Evolutionary conservation across 2,888 invertebrate species (phyloP).

Genomic region (Torymus texanus): DNA sequence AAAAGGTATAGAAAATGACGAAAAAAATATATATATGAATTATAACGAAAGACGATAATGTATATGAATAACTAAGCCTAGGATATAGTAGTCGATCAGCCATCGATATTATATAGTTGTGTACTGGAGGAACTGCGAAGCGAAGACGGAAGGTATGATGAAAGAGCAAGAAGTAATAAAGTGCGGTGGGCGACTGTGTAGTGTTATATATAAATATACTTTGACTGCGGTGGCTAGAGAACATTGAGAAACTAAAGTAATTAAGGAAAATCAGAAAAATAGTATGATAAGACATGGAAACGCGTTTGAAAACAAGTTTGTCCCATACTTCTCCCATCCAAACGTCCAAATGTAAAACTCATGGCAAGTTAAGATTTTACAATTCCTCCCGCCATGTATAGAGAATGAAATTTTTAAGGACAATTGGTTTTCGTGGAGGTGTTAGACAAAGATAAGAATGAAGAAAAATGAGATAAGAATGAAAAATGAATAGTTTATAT

Average conservation of each 20-base stretch:
- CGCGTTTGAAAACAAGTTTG: constrained; percentile 46
- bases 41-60: background rate
- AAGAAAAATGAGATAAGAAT: constrained; percentile 29
- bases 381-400: constrained; percentile 52
- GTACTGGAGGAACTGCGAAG: constrained; percentile 27
- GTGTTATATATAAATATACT: constrained; percentile 42
- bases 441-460: constrained; percentile 40
- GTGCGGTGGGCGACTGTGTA: constrained; percentile 55
- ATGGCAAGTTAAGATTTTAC: constrained; percentile 53
- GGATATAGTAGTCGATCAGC: background rate
- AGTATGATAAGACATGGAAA: constrained; percentile 32
- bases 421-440: constrained; percentile 43
- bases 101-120: constrained; percentile 21
- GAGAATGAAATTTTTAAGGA: constrained; percentile 50
- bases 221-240: constrained; percentile 50
- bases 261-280: constrained; percentile 25
- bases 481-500: constrained; percentile 48
- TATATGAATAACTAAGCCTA: constrained; percentile 15
- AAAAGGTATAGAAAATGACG: background rate
- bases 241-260: constrained; percentile 24
- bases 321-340: constrained; percentile 52
- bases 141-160: constrained; percentile 51
- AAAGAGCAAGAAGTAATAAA: constrained; percentile 23
- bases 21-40: constrained; percentile 8
- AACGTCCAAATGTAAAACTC: constrained; percentile 52